Evolutionary conservation across 2,888 invertebrate species (phyloP).

Genomic region (Zhuqinia jingwanae): DNA sequence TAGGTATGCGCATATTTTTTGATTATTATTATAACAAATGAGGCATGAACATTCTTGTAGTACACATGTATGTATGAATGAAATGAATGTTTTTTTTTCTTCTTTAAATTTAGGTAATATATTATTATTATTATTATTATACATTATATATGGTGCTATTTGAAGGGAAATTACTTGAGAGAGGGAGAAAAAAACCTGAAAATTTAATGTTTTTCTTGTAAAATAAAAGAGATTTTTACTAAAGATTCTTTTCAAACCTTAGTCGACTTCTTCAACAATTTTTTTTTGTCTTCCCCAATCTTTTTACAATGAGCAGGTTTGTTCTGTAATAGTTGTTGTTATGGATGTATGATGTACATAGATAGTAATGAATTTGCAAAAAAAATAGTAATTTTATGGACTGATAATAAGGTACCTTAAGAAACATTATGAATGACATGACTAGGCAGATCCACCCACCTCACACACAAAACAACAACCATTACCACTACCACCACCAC

Average conservation of each 20-base stretch:
- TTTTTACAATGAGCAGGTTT: neutral
- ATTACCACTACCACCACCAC: neutral
- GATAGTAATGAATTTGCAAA: slow-evolving; percentile 13
- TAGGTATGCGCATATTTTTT: too few relatives aligned
- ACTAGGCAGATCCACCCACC: slow-evolving; percentile 43
- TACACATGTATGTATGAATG: neutral
- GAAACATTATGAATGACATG: slow-evolving; percentile 43
- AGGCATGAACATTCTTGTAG: slow-evolving; percentile 16
- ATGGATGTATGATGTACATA: neutral
- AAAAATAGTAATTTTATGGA: slow-evolving; percentile 49
- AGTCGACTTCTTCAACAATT: too few relatives aligned
- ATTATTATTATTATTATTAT: too few relatives aligned
- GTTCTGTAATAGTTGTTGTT: too few relatives aligned
- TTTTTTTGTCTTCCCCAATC: neutral
- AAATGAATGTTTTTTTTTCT: neutral
- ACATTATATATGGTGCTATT: slow-evolving; percentile 34
- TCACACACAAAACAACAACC: too few relatives aligned
- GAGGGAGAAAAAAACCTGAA: slow-evolving; percentile 51
- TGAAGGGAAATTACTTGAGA: slow-evolving; percentile 31
- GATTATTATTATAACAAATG: neutral
- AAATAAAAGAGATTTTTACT: slow-evolving; percentile 44
- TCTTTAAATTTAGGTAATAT: slow-evolving; percentile 32
- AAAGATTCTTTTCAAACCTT: neutral
- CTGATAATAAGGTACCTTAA: slow-evolving; percentile 45
- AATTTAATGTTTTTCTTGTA: slow-evolving; percentile 37